phyloP scores from a whole-genome alignment of 2,113 vertebrate species.

The Psettodes erumei region DNA sequence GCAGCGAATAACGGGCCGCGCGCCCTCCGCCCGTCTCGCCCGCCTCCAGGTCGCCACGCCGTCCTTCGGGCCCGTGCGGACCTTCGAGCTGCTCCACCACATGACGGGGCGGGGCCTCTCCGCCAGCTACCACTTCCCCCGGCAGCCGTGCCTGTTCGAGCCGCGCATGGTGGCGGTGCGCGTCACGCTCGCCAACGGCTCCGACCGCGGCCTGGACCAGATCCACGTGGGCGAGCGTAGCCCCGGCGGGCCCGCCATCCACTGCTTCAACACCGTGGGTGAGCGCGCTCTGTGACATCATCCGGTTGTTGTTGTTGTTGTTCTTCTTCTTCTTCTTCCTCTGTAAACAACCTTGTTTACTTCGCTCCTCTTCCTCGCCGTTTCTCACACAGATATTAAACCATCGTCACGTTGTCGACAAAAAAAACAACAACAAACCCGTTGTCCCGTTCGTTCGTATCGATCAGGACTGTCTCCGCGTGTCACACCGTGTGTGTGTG shows the following conservation, averaged over 20 bases:
- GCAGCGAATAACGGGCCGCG: too few relatives aligned
- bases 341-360: not conserved
- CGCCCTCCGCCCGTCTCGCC: too few relatives aligned
- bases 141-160: constrained; percentile 89
- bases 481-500: constrained; percentile 2
- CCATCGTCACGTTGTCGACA: constrained; percentile 34
- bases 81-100: constrained; percentile 91
- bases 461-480: constrained; percentile 55
- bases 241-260: constrained; percentile 84
- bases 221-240: constrained; percentile 87
- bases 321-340: not conserved
- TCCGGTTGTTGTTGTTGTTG: not conserved
- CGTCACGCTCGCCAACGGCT: constrained; percentile 88
- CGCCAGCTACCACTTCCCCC: constrained; percentile 90
- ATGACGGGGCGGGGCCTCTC: constrained; percentile 95
- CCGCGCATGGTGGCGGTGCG: constrained; percentile 91
- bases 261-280: constrained; percentile 87
- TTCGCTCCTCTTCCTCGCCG: not conserved
- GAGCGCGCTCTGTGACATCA: too few relatives aligned
- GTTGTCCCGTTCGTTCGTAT: constrained; percentile 58
- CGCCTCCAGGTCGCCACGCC: constrained; percentile 86
- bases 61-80: constrained; percentile 87
- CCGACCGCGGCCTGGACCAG: constrained; percentile 88
- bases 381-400: constrained; percentile 41
- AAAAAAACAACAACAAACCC: too few relatives aligned